These are phyloP conservation scores for Heterotilapia buettikoferi DNA, from an alignment of 2,113 vertebrate species.

Conservation along the genomic window DNA sequence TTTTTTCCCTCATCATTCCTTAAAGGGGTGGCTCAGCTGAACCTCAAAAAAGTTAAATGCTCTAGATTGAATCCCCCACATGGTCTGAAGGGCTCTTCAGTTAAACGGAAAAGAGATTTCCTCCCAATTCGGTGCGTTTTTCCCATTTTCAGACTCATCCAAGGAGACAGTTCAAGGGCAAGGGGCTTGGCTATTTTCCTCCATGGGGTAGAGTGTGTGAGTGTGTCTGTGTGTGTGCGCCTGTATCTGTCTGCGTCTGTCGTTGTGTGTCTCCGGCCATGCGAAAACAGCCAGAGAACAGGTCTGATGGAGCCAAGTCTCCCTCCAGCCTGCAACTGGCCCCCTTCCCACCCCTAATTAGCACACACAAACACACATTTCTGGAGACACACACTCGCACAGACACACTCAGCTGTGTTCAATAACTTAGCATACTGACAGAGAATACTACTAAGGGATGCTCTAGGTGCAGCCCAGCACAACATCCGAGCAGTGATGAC, in stretches of 20 bases:
- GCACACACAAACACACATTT: slow-evolving; percentile 1
- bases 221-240: background rate
- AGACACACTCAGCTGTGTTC: slow-evolving; percentile 23
- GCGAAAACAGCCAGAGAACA: slow-evolving; percentile 53
- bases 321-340: slow-evolving; percentile 52
- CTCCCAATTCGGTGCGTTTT: background rate
- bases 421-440: slow-evolving; percentile 51
- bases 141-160: slow-evolving; percentile 19
- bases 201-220: background rate
- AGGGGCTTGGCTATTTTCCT: slow-evolving; percentile 20
- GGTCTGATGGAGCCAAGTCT: slow-evolving; percentile 62
- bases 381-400: background rate
- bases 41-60: slow-evolving; percentile 15
- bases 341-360: slow-evolving; percentile 56
- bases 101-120: slow-evolving; percentile 19
- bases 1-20: background rate
- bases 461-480: slow-evolving; percentile 33
- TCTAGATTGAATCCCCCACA: background rate
- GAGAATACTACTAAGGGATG: slow-evolving; percentile 16
- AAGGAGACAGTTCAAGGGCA: slow-evolving; percentile 48
- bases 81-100: background rate
- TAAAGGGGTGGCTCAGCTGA: slow-evolving; percentile 3
- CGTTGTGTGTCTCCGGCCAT: slow-evolving; percentile 45
- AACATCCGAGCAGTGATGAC: background rate
- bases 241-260: slow-evolving; percentile 17